Conservation (phyloP, 2,113 vertebrate genomes). For the Tachysurus fulvidraco region DNA sequence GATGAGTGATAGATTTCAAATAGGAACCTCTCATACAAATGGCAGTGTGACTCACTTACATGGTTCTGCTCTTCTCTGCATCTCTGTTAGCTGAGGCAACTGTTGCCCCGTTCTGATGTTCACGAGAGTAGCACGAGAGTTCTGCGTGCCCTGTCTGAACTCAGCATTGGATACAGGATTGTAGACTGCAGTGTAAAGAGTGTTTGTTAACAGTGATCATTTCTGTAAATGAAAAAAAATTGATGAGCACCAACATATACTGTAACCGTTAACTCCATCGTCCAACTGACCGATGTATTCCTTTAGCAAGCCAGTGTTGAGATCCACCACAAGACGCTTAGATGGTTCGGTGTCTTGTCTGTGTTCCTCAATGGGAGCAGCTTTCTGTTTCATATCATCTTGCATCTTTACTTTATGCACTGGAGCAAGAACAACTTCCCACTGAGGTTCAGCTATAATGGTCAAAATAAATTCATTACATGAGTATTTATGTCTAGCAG, state of each 20-base stretch:
- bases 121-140: constrained; percentile 51
- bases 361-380: neutral
- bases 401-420: neutral
- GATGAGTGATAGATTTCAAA: neutral
- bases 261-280: constrained; percentile 43
- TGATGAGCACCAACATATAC: constrained; percentile 4
- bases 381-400: neutral
- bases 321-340: constrained; percentile 60
- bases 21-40: no score
- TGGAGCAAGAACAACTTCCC: constrained; percentile 35
- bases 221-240: neutral
- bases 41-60: neutral
- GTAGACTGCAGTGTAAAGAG: constrained; percentile 46
- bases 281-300: constrained; percentile 63
- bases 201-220: neutral
- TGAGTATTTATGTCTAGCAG: no score
- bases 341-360: constrained; percentile 67
- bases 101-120: constrained; percentile 38
- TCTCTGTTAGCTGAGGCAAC: constrained; percentile 36
- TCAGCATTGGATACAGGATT: constrained; percentile 31
- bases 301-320: constrained; percentile 58
- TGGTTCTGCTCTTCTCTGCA: constrained; percentile 42
- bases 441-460: constrained; percentile 17
- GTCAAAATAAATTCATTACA: neutral
- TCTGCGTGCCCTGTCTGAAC: constrained; percentile 64